These are phyloP conservation scores for Pimephales promelas DNA, from an alignment of 2,113 vertebrate genomes.

Conservation along the genomic window DNA sequence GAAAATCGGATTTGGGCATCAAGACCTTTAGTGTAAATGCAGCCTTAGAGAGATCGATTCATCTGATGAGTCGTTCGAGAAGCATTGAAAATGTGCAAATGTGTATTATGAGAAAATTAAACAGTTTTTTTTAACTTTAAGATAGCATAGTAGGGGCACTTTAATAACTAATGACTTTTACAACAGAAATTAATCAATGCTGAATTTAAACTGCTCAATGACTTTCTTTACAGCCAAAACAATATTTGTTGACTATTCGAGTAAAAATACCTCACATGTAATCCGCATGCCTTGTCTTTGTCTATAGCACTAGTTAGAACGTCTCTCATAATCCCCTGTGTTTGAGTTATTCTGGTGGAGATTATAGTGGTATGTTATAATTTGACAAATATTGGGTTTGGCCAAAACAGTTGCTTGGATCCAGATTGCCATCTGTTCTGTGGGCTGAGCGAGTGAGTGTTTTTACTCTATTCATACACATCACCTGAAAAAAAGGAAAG, in stretches of 20 bases:
- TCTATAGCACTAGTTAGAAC: background rate
- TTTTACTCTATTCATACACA: constrained; percentile 20
- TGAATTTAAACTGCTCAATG: too few relatives aligned
- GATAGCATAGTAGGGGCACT: too few relatives aligned
- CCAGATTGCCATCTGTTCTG: constrained; percentile 90
- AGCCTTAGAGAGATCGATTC: too few relatives aligned
- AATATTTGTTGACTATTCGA: background rate
- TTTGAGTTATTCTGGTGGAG: constrained; percentile 90
- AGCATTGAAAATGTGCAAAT: too few relatives aligned
- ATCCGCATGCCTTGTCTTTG: background rate
- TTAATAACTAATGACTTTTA: too few relatives aligned
- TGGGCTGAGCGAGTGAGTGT: constrained; percentile 64
- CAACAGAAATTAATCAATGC: too few relatives aligned
- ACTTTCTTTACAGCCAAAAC: too few relatives aligned
- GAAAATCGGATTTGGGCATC: too few relatives aligned
- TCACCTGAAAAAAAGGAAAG: background rate
- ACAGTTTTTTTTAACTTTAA: too few relatives aligned
- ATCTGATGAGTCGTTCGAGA: too few relatives aligned
- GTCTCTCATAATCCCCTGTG: constrained; percentile 84
- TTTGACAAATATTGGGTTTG: constrained; percentile 99
- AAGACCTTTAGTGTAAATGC: too few relatives aligned
- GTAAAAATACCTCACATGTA: background rate
- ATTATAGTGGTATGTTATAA: constrained; percentile 97
- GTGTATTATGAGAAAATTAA: too few relatives aligned
- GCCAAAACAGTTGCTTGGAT: constrained; percentile 88